Percentiles rank a stretch among this genome's conserved stretches.
phyloP scores from a whole-genome alignment of 2,888 invertebrate species.

The Calameuta idolon region DNA sequence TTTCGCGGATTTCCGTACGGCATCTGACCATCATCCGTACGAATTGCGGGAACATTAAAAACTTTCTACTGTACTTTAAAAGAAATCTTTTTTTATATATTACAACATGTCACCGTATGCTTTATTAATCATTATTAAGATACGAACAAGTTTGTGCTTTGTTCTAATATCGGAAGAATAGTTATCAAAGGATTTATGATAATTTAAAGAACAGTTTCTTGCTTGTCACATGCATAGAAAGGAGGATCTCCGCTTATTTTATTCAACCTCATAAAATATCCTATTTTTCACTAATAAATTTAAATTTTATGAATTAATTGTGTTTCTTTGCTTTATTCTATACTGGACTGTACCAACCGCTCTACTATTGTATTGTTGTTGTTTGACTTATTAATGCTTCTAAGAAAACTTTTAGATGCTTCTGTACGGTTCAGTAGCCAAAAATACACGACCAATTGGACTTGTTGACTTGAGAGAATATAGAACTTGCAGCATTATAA shows the following conservation, averaged over 20 bases:
- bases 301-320: neutral
- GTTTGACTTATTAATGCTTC: neutral
- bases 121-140: neutral
- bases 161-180: neutral
- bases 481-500: neutral
- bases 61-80: neutral
- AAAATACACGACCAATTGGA: constrained; percentile 43
- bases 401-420: constrained; percentile 34
- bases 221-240: neutral
- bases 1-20: constrained; percentile 24
- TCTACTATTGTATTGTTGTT: neutral
- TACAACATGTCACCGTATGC: neutral
- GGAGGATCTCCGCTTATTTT: no score
- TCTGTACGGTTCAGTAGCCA: constrained; percentile 41
- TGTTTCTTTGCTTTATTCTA: neutral
- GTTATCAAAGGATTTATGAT: neutral
- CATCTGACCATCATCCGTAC: neutral
- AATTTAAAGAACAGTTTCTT: neutral
- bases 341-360: neutral
- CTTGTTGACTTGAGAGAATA: neutral
- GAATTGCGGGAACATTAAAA: neutral
- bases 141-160: neutral
- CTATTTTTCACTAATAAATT: neutral
- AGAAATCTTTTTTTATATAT: neutral
- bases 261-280: neutral